Conservation (phyloP, 2,797 vertebrate genomes). For the Fratercula arctica region DNA sequence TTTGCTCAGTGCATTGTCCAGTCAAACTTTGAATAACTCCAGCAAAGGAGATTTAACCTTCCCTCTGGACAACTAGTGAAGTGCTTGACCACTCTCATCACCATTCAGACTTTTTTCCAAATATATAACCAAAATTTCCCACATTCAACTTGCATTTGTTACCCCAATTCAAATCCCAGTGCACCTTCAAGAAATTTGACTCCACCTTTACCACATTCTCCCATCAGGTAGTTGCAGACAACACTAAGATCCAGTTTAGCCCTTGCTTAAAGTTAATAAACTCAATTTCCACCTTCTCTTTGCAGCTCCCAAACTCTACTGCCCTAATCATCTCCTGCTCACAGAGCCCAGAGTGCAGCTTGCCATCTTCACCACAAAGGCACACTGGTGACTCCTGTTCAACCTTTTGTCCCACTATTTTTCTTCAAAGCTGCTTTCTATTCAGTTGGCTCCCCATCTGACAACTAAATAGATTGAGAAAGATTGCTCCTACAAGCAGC, state of each 20-base stretch:
- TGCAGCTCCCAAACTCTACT: not conserved
- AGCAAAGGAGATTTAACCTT: not conserved
- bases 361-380: fast-evolving
- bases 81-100: not conserved
- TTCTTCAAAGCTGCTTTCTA: not conserved
- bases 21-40: not conserved
- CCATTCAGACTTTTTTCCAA: not conserved
- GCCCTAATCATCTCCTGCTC: not conserved
- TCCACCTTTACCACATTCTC: not conserved
- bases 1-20: not conserved
- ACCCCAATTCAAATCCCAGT: not conserved
- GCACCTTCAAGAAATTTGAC: not conserved
- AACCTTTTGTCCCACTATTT: not conserved
- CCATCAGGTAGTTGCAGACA: not conserved
- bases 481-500: not conserved
- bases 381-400: not conserved
- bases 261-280: not conserved
- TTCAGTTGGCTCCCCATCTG: not conserved
- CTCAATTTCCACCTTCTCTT: not conserved
- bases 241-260: fast-evolving
- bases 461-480: not conserved
- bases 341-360: not conserved
- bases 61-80: fast-evolving
- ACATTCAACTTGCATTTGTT: not conserved
- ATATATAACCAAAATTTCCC: not conserved